Evolutionary conservation across 1,140 invertebrate genomes (phyloP), one percentile per base, ranked within the genome.

Genomic region (Drosophila punjabiensis): DNA sequence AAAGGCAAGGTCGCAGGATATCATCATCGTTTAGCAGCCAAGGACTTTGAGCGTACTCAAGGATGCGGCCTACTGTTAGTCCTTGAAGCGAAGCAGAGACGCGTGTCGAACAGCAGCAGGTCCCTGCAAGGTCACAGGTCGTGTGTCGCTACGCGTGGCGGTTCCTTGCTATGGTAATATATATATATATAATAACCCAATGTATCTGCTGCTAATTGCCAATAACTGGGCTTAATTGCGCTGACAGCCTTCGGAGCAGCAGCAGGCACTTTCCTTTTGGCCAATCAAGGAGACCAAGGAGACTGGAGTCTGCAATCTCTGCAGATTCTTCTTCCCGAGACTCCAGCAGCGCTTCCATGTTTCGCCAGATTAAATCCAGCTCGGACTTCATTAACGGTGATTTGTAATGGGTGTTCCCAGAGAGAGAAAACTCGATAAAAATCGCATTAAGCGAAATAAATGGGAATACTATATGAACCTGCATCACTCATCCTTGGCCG

Each of bases 371-470:
- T 79, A 71, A 61, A 79, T 66, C 67, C n/a, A 48, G 62, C 41
- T 76, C 35, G 62, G 56, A 64, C 67, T 76, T 74, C 79, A 80
- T 82, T 79, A 90, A 90, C 79, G 67, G 79, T 82, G 86, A 90
- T 80, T 89, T 82, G 86, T 77, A 82, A 76, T 89, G 85, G 79
- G 84, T 80, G 83, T 80, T 67, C 18, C 61, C 56, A 55, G 35
- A 35, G 18, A 20, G 13, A 20, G 32, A 33, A 28, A 24, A 43
- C 32, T 30, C 76, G 84, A 80, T 79, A 75, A 81, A 80, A 90
- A 77, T 76, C 76, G 85, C 65, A 81, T 89, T 89, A 79, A 87
- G 55, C 67, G 45, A 67, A 87, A 79, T 76, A 81, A 89, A 89
- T 89, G 85, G 81, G 50, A 50, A 58, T 39, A 58, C 55, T 58